Conservation (phyloP, 2,888 invertebrate species). For the Mamestra brassicae region DNA sequence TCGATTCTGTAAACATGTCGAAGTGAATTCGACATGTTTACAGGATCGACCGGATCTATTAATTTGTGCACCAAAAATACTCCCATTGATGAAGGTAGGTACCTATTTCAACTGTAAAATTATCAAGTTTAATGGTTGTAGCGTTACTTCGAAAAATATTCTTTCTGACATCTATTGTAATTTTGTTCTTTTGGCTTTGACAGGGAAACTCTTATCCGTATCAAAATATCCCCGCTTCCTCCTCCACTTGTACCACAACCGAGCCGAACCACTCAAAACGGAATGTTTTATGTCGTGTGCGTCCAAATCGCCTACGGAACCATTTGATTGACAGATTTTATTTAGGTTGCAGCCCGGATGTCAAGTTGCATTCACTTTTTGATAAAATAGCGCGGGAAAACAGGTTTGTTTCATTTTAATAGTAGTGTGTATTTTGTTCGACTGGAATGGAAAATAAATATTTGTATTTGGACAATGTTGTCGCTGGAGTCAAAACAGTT, state of each 20-base stretch:
- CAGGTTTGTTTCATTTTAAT: slow-evolving; percentile 26
- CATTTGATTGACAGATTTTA: slow-evolving; percentile 80
- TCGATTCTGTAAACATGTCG: too few species aligned
- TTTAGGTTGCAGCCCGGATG: slow-evolving; percentile 62
- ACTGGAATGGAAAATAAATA: background rate
- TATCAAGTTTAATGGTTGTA: too few species aligned
- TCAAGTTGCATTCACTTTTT: slow-evolving; percentile 57
- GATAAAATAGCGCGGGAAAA: slow-evolving; percentile 34
- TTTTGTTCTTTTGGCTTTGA: background rate
- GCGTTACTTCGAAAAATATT: too few species aligned
- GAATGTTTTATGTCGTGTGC: slow-evolving; percentile 83
- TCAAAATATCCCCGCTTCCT: slow-evolving; percentile 18
- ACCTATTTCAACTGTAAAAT: too few species aligned
- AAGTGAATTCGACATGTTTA: too few species aligned
- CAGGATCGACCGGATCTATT: too few species aligned
- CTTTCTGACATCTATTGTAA: too few species aligned
- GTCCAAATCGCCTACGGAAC: slow-evolving; percentile 75
- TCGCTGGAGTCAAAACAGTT: too few species aligned
- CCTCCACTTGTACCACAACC: slow-evolving; percentile 43
- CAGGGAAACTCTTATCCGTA: background rate
- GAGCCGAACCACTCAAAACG: slow-evolving; percentile 74
- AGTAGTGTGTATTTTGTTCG: slow-evolving; percentile 12
- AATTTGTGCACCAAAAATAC: too few species aligned
- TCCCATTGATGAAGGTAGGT: too few species aligned
- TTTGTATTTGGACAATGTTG: background rate